Evolutionary conservation across 2,888 invertebrate genomes (phyloP).

Genomic region (Oxytorus armatus): DNA sequence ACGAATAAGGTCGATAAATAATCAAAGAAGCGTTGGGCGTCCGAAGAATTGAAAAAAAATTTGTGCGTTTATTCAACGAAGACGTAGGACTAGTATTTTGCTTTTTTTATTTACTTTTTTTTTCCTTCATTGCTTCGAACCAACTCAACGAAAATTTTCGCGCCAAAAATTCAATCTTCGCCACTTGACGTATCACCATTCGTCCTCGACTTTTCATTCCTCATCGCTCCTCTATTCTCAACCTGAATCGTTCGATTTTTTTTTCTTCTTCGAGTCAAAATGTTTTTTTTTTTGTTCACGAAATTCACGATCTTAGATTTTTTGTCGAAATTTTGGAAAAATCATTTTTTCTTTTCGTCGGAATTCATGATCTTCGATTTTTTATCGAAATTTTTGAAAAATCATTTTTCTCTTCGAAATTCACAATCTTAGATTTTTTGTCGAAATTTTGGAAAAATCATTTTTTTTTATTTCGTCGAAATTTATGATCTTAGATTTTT

Average conservation of each 20-base stretch:
- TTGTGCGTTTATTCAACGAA: conserved; percentile 84
- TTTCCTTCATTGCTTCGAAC: too few species aligned
- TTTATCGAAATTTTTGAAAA: too few species aligned
- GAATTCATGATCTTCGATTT: too few species aligned
- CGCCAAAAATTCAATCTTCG: conserved; percentile 28
- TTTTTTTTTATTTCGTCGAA: too few species aligned
- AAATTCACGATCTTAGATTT: too few species aligned
- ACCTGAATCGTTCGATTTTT: neutral
- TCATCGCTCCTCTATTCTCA: neutral
- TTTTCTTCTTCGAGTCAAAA: neutral
- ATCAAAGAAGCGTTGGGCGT: conserved; percentile 76
- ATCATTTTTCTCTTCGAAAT: too few species aligned
- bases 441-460: neutral
- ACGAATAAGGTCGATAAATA: conserved; percentile 59
- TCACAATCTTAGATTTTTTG: too few species aligned
- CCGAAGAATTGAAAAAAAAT: conserved; percentile 83
- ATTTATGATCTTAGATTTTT: neutral
- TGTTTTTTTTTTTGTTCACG: neutral
- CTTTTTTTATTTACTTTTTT: conserved; percentile 34
- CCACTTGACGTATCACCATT: conserved; percentile 26
- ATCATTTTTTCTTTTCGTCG: too few species aligned
- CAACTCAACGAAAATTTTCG: conserved; percentile 12
- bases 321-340: too few species aligned
- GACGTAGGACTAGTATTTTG: conserved; percentile 76
- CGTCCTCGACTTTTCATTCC: conserved; percentile 7